Percentiles rank a stretch among this genome's conserved stretches.
Conservation (phyloP, 2,888 invertebrate genomes). For the Nineta flava region DNA sequence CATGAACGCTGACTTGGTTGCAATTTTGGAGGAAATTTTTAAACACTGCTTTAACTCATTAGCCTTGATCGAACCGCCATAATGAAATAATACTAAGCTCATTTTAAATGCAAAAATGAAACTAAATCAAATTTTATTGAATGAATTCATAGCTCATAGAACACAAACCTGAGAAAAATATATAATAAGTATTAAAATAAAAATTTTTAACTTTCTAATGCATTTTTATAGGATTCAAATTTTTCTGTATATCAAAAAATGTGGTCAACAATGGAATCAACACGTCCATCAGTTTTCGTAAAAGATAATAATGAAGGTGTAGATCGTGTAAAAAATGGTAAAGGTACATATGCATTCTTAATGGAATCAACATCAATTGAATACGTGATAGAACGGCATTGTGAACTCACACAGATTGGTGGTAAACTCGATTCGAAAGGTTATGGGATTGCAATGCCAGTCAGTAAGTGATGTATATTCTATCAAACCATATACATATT, state of each 20-base stretch:
- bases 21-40: too few relatives aligned
- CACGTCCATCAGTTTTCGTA: slow-evolving; percentile 69
- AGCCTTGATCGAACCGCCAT: too few relatives aligned
- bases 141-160: too few relatives aligned
- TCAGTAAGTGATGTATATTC: slow-evolving; percentile 44
- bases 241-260: slow-evolving; percentile 79
- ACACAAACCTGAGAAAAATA: too few relatives aligned
- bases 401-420: slow-evolving; percentile 71
- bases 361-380: slow-evolving; percentile 95
- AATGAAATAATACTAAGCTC: too few relatives aligned
- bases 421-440: slow-evolving; percentile 76
- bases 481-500: background rate
- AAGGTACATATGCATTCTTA: slow-evolving; percentile 77
- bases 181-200: too few relatives aligned
- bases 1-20: too few relatives aligned
- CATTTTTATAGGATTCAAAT: slow-evolving; percentile 55
- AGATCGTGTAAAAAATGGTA: slow-evolving; percentile 62
- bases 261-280: slow-evolving; percentile 82
- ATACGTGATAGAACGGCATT: slow-evolving; percentile 74
- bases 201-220: too few relatives aligned
- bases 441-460: slow-evolving; percentile 83
- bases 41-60: too few relatives aligned
- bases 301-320: slow-evolving; percentile 74
- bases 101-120: too few relatives aligned
- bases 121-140: too few relatives aligned